Conservation (phyloP, 2,113 vertebrate genomes). For the Tautogolabrus adspersus region DNA sequence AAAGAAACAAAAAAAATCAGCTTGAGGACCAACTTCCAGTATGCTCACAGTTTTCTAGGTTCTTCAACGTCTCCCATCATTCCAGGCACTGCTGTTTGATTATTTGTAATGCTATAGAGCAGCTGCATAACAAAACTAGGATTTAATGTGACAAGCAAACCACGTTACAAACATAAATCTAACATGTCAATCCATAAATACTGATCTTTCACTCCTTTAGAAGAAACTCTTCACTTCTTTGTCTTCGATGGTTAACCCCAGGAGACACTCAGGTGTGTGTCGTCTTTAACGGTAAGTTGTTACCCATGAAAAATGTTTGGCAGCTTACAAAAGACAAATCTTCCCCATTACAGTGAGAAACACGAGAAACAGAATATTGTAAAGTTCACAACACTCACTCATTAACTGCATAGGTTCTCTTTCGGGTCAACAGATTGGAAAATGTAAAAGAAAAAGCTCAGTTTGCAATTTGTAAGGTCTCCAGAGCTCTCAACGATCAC, state of each 20-base stretch:
- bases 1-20: slow-evolving; percentile 9
- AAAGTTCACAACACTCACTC: too few species aligned
- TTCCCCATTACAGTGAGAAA: too few species aligned
- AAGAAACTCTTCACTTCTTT: neutral
- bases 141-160: neutral
- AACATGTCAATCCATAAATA: neutral
- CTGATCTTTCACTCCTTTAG: neutral
- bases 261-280: too few species aligned
- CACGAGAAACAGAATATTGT: too few species aligned
- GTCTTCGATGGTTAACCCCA: neutral
- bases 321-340: too few species aligned
- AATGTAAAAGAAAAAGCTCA: too few species aligned
- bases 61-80: neutral
- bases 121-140: neutral
- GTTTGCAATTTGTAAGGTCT: too few species aligned
- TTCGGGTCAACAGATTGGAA: too few species aligned
- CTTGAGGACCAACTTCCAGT: slow-evolving; percentile 33
- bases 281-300: too few species aligned
- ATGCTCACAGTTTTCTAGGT: neutral
- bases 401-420: too few species aligned
- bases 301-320: too few species aligned
- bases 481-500: too few species aligned
- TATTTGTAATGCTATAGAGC: neutral
- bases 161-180: neutral
- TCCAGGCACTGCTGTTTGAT: neutral